Evolutionary conservation across 37 sponge, comb jelly and placozoan species (phyloP), one percentile per base, ranked within the genome.

Genomic region (Cladorhizidae sp.): DNA sequence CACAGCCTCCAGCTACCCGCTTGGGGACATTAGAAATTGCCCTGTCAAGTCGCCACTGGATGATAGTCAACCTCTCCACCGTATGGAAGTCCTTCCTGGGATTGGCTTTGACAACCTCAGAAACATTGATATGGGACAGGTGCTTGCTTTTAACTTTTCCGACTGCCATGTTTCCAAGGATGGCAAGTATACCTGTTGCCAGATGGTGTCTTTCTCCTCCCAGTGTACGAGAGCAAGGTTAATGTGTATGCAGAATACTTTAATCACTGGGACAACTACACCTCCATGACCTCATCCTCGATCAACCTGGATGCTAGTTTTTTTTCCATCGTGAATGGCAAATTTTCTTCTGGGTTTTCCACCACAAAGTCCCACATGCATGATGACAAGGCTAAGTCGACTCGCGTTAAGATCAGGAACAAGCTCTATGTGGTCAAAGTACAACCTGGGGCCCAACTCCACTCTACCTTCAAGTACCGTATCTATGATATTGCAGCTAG

Each of bases 21-120:
- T 84, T 2, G 93, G 89, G 0, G 93, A 92, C 50, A 75, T 86
- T 18, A 55, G 93, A 39, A 92, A 92, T 67, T 92, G 93, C 55
- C 87, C 87, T 1, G 40, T 59, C 3, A 76, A 37, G 32, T 63
- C 73, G 22, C 75, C 70, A 1, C 45, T 61, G 28, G 57, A 55
- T 33, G 45, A 57, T 0, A 73, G 40, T 31, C 71, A 63, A n/a
- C 85, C 85, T 7, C 76, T 91, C 50, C 78, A 70, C 57, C 79
- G 75, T 26, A 86, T 91, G n/a, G n/a, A n/a, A 67, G 92, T 83
- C 29, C 77, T 91, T 2, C 93, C 93, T 20, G 93, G 93, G 0
- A 73, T 21, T 42, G 93, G 93, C 0, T 93, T 88, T 59, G 93
- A 93, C 72, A 86, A 80, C 77, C 72, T 93, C 52, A 57, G 90